phyloP scores from a whole-genome alignment of 2,888 invertebrate species.

The Oxyteleia sp. region DNA sequence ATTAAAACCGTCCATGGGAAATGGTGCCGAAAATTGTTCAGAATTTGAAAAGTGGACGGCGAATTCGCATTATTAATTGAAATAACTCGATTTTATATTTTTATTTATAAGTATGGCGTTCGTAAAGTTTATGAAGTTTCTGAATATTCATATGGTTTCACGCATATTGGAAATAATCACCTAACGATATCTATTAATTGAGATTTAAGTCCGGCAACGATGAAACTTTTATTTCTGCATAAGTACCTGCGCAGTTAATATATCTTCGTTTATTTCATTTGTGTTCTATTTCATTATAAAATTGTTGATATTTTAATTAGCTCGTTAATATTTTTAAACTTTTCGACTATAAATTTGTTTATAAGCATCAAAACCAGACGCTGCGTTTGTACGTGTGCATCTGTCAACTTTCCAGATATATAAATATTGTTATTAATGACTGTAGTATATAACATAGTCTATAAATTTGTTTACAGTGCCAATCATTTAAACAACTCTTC shows the following conservation, averaged over 20 bases:
- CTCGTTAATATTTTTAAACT: slow-evolving; percentile 20
- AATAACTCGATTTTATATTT: no score
- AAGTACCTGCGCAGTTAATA: slow-evolving; percentile 3
- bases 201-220: slow-evolving; percentile 13
- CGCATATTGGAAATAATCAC: slow-evolving; percentile 1
- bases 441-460: slow-evolving; percentile 5
- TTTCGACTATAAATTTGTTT: slow-evolving; percentile 13
- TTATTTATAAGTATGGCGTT: no score
- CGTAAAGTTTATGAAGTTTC: no score
- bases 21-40: background rate
- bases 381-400: background rate
- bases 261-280: slow-evolving; percentile 3
- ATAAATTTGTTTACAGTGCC: background rate
- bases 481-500: slow-evolving; percentile 8
- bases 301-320: slow-evolving; percentile 26
- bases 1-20: slow-evolving; percentile 39
- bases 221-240: slow-evolving; percentile 8
- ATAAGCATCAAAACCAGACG: slow-evolving; percentile 10
- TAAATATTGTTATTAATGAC: slow-evolving; percentile 17
- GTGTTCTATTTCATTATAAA: slow-evolving; percentile 21
- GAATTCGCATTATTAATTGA: background rate
- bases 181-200: slow-evolving; percentile 9
- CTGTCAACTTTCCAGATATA: slow-evolving; percentile 30
- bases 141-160: background rate
- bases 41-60: background rate